A percentile compares a stretch with the other conserved stretches of the same genome.
These are phyloP conservation scores for Trochalopteron elliotii DNA, from an alignment of 2,113 vertebrate genomes.

Conservation along the genomic window DNA sequence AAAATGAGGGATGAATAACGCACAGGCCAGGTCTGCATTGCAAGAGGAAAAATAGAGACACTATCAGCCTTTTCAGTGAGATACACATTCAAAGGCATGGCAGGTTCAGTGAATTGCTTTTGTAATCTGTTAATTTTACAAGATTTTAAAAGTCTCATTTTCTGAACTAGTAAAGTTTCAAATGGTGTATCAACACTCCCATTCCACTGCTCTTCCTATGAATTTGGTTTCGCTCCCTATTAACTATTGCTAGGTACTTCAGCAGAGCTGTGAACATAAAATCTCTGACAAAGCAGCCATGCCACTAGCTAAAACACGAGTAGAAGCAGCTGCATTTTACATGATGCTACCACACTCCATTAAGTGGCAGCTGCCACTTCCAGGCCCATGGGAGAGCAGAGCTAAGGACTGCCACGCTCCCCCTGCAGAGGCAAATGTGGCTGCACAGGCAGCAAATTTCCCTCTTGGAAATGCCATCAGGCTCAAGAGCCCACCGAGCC, in stretches of 20 bases:
- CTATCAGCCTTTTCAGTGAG: not conserved
- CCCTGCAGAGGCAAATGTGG: not conserved
- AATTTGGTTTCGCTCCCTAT: not conserved
- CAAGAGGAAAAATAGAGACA: not conserved
- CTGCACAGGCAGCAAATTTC: not conserved
- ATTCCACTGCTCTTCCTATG: not conserved
- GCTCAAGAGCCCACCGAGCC: not conserved
- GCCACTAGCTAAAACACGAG: not conserved
- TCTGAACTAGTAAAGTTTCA: not conserved
- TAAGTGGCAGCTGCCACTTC: slow-evolving; percentile 36
- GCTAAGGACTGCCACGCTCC: not conserved
- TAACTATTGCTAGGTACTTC: not conserved
- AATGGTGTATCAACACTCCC: not conserved
- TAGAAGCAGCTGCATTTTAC: not conserved
- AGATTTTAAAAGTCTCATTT: not conserved
- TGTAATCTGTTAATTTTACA: not conserved
- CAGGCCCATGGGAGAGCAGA: not conserved
- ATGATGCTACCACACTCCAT: not conserved
- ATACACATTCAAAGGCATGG: not conserved
- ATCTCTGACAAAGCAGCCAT: not conserved
- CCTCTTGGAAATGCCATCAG: not conserved
- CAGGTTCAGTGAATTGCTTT: not conserved
- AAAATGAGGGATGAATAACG: not conserved
- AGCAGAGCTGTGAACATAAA: not conserved
- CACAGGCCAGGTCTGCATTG: not conserved